Percentiles rank a stretch among this genome's conserved stretches.
phyloP scores from a whole-genome alignment of 2,888 invertebrate genomes.

The Acanthosoma haemorrhoidale region DNA sequence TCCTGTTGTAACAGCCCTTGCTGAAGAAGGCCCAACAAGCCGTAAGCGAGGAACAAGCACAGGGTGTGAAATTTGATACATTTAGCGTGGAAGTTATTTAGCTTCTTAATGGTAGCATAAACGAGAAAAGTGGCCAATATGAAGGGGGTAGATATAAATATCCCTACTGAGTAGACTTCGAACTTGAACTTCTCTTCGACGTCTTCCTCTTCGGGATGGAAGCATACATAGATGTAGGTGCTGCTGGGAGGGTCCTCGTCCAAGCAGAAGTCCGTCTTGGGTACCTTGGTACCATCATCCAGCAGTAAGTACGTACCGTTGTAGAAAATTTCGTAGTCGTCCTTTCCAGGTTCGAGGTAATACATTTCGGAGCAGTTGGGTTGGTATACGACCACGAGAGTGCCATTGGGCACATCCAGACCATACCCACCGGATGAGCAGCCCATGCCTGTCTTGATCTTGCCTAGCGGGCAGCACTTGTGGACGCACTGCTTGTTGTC shows the following conservation, averaged over 20 bases:
- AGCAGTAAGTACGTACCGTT: not conserved
- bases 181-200: not conserved
- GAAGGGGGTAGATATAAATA: conserved; percentile 53
- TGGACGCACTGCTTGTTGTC: not conserved
- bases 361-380: conserved; percentile 1
- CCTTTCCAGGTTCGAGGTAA: not conserved
- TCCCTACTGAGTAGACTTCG: conserved; percentile 44
- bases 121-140: conserved; percentile 51
- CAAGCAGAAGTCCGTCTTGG: not conserved
- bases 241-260: not conserved
- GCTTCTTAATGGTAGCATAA: conserved; percentile 51
- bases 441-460: not conserved
- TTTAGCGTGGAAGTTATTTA: conserved; percentile 49
- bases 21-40: conserved; percentile 42
- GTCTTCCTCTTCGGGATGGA: not conserved
- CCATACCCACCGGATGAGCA: not conserved
- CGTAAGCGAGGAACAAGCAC: conserved; percentile 42
- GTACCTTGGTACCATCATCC: not conserved
- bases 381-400: not conserved
- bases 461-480: conserved; percentile 9
- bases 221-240: conserved; percentile 3
- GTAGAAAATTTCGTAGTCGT: not conserved
- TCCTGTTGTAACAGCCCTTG: not conserved
- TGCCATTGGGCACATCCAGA: not conserved
- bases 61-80: conserved; percentile 43